Conservation (phyloP, 2,797 vertebrate genomes). For the Enoplosus armatus region DNA sequence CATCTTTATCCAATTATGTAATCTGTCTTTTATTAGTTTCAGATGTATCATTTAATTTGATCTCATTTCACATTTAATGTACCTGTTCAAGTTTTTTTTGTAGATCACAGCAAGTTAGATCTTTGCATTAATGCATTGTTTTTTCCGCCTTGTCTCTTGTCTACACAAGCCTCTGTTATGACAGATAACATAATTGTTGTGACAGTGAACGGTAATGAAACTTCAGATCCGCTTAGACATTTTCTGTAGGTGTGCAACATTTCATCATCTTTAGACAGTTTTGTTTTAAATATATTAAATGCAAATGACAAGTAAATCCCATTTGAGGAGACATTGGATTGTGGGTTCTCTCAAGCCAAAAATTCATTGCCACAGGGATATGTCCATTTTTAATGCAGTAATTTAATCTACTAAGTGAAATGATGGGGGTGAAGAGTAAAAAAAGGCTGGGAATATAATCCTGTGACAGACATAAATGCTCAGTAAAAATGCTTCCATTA, state of each 20-base stretch:
- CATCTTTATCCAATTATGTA: background rate
- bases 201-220: background rate
- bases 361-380: constrained; percentile 28
- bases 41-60: background rate
- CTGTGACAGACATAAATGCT: constrained; percentile 37
- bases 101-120: constrained; percentile 5
- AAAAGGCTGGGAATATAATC: constrained; percentile 39
- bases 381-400: constrained; percentile 42
- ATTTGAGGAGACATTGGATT: constrained; percentile 42
- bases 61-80: background rate
- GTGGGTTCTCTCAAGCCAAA: constrained; percentile 16
- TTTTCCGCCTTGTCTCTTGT: background rate
- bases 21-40: background rate
- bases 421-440: constrained; percentile 43
- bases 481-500: constrained; percentile 35
- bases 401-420: constrained; percentile 62
- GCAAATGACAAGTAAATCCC: constrained; percentile 50
- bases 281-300: constrained; percentile 32
- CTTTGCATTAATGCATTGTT: background rate
- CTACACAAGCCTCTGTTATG: background rate
- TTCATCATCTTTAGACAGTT: constrained; percentile 15
- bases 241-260: constrained; percentile 4
- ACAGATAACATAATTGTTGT: background rate
- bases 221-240: constrained; percentile 5
- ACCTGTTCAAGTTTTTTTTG: constrained; percentile 4